Evolutionary conservation across 2,797 vertebrate genomes (phyloP).

Genomic region (Manis crassicaudata): DNA sequence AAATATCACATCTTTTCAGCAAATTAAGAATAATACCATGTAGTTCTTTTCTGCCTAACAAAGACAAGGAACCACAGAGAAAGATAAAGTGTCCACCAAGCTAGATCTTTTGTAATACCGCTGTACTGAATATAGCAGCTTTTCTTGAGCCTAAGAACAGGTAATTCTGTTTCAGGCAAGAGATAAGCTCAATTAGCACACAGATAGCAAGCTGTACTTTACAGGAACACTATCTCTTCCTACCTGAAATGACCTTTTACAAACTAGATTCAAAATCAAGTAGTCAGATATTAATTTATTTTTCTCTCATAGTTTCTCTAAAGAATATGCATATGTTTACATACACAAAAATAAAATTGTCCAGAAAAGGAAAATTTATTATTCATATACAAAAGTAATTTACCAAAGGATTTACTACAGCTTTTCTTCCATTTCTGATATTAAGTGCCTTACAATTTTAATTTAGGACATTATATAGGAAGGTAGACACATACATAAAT

Average conservation of each 20-base stretch:
- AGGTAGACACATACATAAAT: background rate
- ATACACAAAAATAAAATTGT: slow-evolving; percentile 72
- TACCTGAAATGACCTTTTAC: slow-evolving; percentile 84
- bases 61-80: slow-evolving; percentile 62
- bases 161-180: slow-evolving; percentile 81
- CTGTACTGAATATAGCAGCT: slow-evolving; percentile 65
- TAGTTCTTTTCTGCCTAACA: slow-evolving; percentile 62
- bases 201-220: slow-evolving; percentile 79
- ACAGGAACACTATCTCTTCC: slow-evolving; percentile 81
- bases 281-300: slow-evolving; percentile 74
- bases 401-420: slow-evolving; percentile 49
- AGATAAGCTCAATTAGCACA: slow-evolving; percentile 86
- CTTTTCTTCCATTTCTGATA: slow-evolving; percentile 63
- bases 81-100: slow-evolving; percentile 60
- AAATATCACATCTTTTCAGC: slow-evolving; percentile 54
- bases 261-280: slow-evolving; percentile 85
- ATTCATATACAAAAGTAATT: slow-evolving; percentile 38
- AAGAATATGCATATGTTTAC: slow-evolving; percentile 58
- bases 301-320: slow-evolving; percentile 47
- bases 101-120: slow-evolving; percentile 74
- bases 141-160: slow-evolving; percentile 71
- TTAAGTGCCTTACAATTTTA: background rate
- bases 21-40: slow-evolving; percentile 63
- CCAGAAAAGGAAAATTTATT: slow-evolving; percentile 60
- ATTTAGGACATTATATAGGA: background rate